phyloP scores from a whole-genome alignment of 2,888 invertebrate species.

The Chloromyia formosa region DNA sequence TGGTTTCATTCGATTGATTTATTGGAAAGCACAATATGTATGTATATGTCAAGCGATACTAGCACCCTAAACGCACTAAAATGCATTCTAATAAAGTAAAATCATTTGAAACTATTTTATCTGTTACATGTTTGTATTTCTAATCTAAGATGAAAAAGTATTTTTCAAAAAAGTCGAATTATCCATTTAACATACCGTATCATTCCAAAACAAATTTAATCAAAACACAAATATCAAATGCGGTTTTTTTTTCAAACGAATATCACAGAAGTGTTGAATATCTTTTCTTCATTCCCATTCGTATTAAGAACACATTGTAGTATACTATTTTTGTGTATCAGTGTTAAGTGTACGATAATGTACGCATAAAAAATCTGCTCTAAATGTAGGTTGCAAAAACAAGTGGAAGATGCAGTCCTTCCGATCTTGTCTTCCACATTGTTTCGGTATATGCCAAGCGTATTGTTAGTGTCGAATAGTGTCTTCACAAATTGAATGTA shows the following conservation, averaged over 20 bases:
- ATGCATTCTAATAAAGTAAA: no score
- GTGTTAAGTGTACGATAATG: background rate
- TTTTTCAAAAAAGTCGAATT: background rate
- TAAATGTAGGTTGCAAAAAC: background rate
- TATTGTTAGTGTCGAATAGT: background rate
- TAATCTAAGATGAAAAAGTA: background rate
- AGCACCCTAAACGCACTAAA: no score
- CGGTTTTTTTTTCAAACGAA: background rate
- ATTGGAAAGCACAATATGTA: no score
- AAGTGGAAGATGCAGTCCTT: background rate
- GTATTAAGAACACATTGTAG: background rate
- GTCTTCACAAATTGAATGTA: background rate
- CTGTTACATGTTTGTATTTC: background rate
- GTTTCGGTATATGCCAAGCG: background rate
- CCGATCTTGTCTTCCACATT: background rate
- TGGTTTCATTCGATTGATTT: no score
- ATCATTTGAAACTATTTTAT: no score
- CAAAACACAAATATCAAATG: conserved; percentile 33
- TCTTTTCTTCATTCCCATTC: conserved; percentile 39
- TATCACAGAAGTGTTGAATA: conserved; percentile 14
- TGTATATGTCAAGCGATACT: no score
- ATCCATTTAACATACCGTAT: background rate
- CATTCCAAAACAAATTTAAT: conserved; percentile 38
- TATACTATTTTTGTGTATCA: background rate
- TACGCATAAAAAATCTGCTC: background rate